These are phyloP conservation scores for Bubalus kerabau DNA, from an alignment of 2,113 vertebrate genomes.

Conservation along the genomic window DNA sequence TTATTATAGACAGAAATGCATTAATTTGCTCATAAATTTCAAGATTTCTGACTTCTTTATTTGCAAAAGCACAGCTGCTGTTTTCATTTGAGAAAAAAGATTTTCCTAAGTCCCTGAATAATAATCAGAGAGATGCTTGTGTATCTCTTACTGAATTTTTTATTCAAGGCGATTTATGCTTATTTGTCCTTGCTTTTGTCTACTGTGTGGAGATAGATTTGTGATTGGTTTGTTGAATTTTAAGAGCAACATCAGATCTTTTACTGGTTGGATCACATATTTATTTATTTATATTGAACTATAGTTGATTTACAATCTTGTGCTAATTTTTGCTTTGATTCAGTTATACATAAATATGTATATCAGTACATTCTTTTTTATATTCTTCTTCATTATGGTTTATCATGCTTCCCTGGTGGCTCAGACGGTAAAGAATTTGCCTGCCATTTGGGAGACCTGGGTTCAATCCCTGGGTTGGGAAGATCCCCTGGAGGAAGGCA, in stretches of 20 bases:
- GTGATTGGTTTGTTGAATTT: slow-evolving; percentile 8
- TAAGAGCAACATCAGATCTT: neutral
- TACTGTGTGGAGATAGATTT: neutral
- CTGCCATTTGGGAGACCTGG: neutral
- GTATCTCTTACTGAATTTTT: neutral
- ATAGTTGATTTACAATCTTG: neutral
- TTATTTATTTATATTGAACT: neutral
- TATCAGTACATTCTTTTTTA: neutral
- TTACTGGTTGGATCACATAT: neutral
- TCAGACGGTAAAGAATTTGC: neutral
- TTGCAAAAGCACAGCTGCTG: neutral
- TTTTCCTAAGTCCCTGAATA: neutral
- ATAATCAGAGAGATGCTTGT: neutral
- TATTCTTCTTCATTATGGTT: neutral
- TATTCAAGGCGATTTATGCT: neutral
- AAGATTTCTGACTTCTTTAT: neutral
- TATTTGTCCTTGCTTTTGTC: neutral
- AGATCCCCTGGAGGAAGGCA: neutral
- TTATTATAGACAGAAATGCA: neutral
- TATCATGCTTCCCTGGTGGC: neutral
- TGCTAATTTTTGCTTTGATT: neutral
- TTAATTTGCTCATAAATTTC: neutral
- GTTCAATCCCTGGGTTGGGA: neutral
- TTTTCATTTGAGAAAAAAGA: neutral
- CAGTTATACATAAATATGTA: neutral